Evolutionary conservation across 2,113 vertebrate genomes (phyloP).

Genomic region (Epinephelus cyanopodus): DNA sequence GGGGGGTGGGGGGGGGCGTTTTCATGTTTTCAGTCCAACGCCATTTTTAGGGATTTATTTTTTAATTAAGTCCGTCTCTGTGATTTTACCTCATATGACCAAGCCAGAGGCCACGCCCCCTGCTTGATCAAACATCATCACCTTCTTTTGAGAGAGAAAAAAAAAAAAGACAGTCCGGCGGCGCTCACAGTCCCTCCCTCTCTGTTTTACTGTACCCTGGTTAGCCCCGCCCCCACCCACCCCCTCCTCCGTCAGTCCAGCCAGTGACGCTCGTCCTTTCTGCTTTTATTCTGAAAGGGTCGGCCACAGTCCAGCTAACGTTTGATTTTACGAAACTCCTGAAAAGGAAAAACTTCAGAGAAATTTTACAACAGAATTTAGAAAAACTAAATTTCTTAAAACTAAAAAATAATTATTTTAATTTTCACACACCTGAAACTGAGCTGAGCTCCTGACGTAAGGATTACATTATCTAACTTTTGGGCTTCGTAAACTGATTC

Average conservation of each 20-base stretch:
- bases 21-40: constrained; percentile 51
- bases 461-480: no score
- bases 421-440: no score
- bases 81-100: constrained; percentile 41
- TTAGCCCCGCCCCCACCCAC: constrained; percentile 4
- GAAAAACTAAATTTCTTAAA: not conserved
- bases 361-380: constrained; percentile 54
- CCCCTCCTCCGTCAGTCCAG: constrained; percentile 61
- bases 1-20: not conserved
- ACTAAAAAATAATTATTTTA: no score
- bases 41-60: not conserved
- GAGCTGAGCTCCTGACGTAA: no score
- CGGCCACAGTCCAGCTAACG: constrained; percentile 67
- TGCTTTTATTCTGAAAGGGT: constrained; percentile 75
- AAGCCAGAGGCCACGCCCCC: constrained; percentile 56
- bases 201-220: constrained; percentile 23
- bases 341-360: constrained; percentile 64
- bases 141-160: constrained; percentile 36
- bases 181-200: constrained; percentile 34
- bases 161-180: constrained; percentile 44
- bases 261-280: constrained; percentile 59
- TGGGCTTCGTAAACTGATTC: not conserved
- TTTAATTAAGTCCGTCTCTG: constrained; percentile 41
- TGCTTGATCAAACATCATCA: constrained; percentile 23
- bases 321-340: constrained; percentile 60